Base-by-base conservation (phyloP, 2,888 invertebrate genomes). In the Tenthredo livida region DNA sequence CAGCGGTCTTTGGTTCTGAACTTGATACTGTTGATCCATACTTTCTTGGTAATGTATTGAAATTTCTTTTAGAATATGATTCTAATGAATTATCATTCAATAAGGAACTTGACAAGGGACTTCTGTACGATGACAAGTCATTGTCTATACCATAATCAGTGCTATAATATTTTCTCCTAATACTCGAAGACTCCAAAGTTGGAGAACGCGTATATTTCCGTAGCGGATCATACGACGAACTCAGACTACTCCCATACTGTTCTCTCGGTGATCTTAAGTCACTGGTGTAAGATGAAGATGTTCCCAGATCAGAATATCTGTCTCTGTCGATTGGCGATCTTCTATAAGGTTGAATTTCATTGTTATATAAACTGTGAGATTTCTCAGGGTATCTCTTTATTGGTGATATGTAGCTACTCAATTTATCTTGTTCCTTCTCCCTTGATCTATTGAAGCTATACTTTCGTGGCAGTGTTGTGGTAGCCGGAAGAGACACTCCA, bases 381-480 rank as follows among this genome's bases (percentile, higher is more conserved):
- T 90, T 89, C 58, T 92, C 91, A 0, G 89, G 87, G 33, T 88
- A 87, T 86, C 88, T 88, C 37, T 88, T 87, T 17, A 43, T 82
- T 10, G 82, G 33, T 82, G 80, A 78, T 72, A 15, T 47, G 58
- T 54, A 82, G 82, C 37, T 72, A 54, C 54, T 82, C 54, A 80
- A 50, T 50, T 72, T 80, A 17, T 84, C 89, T 75, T 87, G 87
- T 15, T 90, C 88, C 21, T 85, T 87, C 2, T 91, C 90, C 7
- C 89, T 86, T 0, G 90, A 86, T n/a, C 90, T 91, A 84, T 92
- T 90, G 80, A 92, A 91, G 83, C 94, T 93, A 86, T 91, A 94
- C 85, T 93, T 94, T 84, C 94, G 90, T 15, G 94, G 94, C 43
- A 94, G 86, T 2, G 94, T 94, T 37, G 92, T 90, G 61, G 89